A percentile compares a stretch with the other conserved stretches of the same genome.
Evolutionary conservation across 2,113 vertebrate species (phyloP).

Genomic region (Anguilla rostrata): DNA sequence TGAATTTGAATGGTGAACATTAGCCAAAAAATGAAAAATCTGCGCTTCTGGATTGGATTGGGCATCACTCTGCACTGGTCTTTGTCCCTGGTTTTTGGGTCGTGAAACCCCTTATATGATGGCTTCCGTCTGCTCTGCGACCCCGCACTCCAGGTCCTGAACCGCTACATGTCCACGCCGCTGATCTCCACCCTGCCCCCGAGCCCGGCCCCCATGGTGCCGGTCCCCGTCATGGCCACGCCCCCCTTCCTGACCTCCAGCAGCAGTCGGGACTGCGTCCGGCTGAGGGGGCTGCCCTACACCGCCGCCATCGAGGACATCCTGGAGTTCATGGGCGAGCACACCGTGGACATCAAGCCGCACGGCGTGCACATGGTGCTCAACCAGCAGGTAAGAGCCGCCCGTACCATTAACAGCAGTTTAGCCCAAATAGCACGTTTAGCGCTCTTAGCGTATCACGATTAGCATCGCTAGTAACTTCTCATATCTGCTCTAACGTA

Average conservation of each 20-base stretch:
- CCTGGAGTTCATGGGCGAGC: conserved; percentile 90
- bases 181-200: conserved; percentile 87
- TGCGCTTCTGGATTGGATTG: too few species aligned
- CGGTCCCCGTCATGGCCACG: conserved; percentile 76
- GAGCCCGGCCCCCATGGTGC: conserved; percentile 71
- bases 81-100: too few species aligned
- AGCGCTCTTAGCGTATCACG: not conserved
- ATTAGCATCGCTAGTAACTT: not conserved
- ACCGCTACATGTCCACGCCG: conserved; percentile 89
- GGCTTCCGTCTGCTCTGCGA: too few species aligned
- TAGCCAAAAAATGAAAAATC: too few species aligned
- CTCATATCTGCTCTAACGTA: not conserved
- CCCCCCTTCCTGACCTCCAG: conserved; percentile 80
- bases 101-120: too few species aligned
- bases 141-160: conserved; percentile 77
- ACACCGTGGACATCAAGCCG: conserved; percentile 88
- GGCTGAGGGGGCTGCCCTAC: conserved; percentile 90
- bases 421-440: not conserved
- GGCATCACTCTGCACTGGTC: too few species aligned
- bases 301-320: conserved; percentile 93
- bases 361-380: conserved; percentile 97
- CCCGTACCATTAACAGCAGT: not conserved
- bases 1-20: not conserved
- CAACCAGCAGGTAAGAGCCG: conserved; percentile 85
- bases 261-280: conserved; percentile 81